Conservation (phyloP, 2,797 vertebrate species). For the Dryobates pubescens region DNA sequence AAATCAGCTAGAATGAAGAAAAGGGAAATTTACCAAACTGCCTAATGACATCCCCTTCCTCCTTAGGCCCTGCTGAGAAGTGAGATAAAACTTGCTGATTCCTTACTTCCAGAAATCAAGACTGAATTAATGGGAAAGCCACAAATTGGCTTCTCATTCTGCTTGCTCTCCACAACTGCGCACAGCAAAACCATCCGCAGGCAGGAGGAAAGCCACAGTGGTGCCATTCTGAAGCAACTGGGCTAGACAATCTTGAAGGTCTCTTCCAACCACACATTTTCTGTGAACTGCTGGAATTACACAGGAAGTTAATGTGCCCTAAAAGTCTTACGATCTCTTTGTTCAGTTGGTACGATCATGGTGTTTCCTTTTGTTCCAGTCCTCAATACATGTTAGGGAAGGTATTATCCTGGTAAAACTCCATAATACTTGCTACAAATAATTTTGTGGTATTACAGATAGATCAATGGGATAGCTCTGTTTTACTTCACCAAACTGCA, state of each 20-base stretch:
- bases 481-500: not conserved
- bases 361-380: conserved; percentile 3
- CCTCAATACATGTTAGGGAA: not conserved
- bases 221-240: not conserved
- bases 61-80: not conserved
- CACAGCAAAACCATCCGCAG: conserved; percentile 6
- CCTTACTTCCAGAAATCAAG: conserved; percentile 59
- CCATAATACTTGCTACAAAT: not conserved
- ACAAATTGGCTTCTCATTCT: conserved; percentile 51
- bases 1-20: not conserved
- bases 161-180: not conserved
- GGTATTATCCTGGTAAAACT: not conserved
- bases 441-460: not conserved
- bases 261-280: too few relatives aligned
- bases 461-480: not conserved
- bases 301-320: not conserved
- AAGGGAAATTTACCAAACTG: conserved; percentile 4
- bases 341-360: not conserved
- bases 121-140: conserved; percentile 49
- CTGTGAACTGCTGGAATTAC: too few relatives aligned
- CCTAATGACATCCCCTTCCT: not conserved
- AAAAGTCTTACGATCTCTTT: not conserved
- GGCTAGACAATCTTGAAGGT: too few relatives aligned
- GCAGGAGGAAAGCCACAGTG: not conserved
- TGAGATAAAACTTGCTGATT: conserved; percentile 51